A percentile compares a stretch with the other conserved stretches of the same genome.
phyloP scores from a whole-genome alignment of 2,797 vertebrate genomes.

The Myotis findleyi region DNA sequence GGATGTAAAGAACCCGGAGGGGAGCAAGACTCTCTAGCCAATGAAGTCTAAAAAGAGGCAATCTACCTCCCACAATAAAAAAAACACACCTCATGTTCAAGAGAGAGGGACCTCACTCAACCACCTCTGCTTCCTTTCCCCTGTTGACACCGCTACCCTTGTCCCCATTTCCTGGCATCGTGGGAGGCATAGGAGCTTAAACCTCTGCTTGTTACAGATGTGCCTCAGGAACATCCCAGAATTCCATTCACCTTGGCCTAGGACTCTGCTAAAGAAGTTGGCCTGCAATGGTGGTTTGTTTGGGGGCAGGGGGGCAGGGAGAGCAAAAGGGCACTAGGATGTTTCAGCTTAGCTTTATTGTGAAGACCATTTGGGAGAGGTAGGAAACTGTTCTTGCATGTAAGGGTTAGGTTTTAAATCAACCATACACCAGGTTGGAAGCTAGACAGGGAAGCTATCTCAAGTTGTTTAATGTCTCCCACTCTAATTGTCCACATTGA shows the following conservation, averaged over 20 bases:
- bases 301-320: too few relatives aligned
- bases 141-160: neutral
- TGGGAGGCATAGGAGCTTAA: neutral
- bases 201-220: neutral
- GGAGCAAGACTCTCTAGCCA: constrained; percentile 78
- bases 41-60: constrained; percentile 74
- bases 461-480: neutral
- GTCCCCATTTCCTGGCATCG: neutral
- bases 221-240: neutral
- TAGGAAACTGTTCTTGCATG: neutral
- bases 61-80: constrained; percentile 83
- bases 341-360: neutral
- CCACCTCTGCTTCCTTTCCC: constrained; percentile 38
- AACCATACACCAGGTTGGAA: neutral
- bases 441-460: neutral
- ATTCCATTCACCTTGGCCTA: neutral
- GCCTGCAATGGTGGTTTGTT: neutral
- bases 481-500: neutral
- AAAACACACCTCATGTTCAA: constrained; percentile 75
- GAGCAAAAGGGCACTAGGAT: neutral
- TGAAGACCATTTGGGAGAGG: neutral
- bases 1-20: constrained; percentile 77
- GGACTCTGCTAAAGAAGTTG: neutral
- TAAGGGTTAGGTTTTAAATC: neutral
- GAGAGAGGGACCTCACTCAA: constrained; percentile 86